Evolutionary conservation across 2,888 invertebrate species (phyloP), one percentile per base, ranked within the genome.

Genomic region (Callyntrura sp.): DNA sequence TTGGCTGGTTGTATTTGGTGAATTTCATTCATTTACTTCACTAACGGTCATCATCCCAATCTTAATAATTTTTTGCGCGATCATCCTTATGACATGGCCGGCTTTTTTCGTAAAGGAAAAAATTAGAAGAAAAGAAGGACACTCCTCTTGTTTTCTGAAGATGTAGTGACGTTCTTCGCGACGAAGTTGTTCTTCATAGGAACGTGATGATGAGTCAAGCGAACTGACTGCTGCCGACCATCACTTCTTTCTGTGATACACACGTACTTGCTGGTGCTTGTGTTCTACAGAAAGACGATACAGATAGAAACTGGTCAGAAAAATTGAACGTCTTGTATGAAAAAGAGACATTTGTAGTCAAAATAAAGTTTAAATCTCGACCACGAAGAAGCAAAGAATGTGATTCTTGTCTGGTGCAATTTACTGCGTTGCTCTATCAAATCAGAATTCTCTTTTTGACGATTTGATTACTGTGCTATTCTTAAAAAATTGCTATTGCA

Each of bases 331-430:
- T 2, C 35, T 68, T 68, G 68, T 17, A n/a, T 68, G 68, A 68
- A 43, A 68, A 68, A n/a, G 5, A 68, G 65, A 65, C 65, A 65
- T 65, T 70, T 70, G 45, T 45, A 70, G 70, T 45, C 70, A 70
- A 45, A 57, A 79, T 60, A 79, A n/a, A 43, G 57, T 48, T 51
- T 62, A 62, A 62, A 62, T 60, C 60, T 60, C 20, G 23, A 60
- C 23, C 8, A 60, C 2, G 4, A 68, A 35, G 68, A 68, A 68
- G 3, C 17, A 48, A 20, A 62, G 57, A n/a, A 84, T 8, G 43
- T 68, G 68, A 68, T 86, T 86, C 86, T 79, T 86, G 86, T 86
- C 86, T 35, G 35, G 65, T 68, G 65, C 81, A 87, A 87, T 87
- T 87, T 87, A 87, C 79, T 62, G 55, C 45, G 70, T 70, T 70